Evolutionary conservation across 2,888 invertebrate genomes (phyloP), one percentile per base, ranked within the genome.

Genomic region (Conchocele bisecta): DNA sequence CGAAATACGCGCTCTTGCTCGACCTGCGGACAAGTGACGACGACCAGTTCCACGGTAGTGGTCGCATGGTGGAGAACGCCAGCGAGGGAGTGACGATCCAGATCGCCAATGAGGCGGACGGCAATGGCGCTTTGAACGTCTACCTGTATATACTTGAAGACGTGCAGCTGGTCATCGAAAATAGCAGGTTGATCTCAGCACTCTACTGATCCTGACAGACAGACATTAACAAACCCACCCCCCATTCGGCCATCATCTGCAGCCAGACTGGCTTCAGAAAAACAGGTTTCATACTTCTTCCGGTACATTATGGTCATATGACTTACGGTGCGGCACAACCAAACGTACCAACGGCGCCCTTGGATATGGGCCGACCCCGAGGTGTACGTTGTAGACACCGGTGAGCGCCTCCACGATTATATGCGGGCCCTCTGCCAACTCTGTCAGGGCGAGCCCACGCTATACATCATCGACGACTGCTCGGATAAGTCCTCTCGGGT

Each of bases 401-500:
- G 54, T 11, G 48, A 61, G 31, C 42, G 56, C 20, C 39, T 68
- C 9, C 51, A 61, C n/a, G 75, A 71, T 26, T 57, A 29, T 7
- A 37, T 57, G n/a, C 31, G 51, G 24, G 15, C 28, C 13, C 46
- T 65, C n/a, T 60, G 50, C 50, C 33, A 60, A 6, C 15, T 42
- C 26, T 69, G 31, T 50, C 29, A 28, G 26, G 61, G 67, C n/a
- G 57, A 66, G 15, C 44, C 60, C 4, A 75, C 57, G 3, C 46
- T 72, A 24, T 75, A 65, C 44, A 48, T 69, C 22, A 59, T 65
- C 11, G 57, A 72, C 33, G 68, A 72, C 53, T 63, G 54, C 48
- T 31, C 50, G 3, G 60, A n/a, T n/a, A n/a, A n/a, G n/a, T n/a
- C n/a, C n/a, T n/a, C n/a, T n/a, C n/a, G n/a, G n/a, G n/a, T n/a